Base-by-base conservation (phyloP, 2,113 vertebrate genomes). In the Entosphenus tridentatus region DNA sequence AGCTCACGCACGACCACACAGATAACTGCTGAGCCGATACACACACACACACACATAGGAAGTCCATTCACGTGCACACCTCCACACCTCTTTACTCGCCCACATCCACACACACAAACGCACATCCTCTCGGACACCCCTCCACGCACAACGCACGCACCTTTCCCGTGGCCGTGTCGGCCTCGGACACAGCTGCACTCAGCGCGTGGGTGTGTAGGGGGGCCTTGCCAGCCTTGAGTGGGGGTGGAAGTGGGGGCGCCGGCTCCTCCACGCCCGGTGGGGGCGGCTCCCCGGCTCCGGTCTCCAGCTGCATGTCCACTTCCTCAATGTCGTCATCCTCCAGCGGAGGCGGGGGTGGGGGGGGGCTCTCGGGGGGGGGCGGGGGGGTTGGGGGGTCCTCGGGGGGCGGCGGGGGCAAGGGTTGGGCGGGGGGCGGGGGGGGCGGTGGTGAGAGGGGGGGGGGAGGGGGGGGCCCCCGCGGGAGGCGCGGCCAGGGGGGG, bases 271-370 rank as follows among this genome's bases (percentile, higher is more conserved):
- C 96, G 73, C 92, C 91, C 1, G 92, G 92, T 1, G 90, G 89
- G 7, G 92, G 92, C 0, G 92, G 89, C 71, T 95, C 91, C 67
- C 84, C 18, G 18, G n/a, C 18, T 9, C 18, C 82, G 3, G 86
- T 87, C 55, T 96, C 90, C 56, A 92, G 89, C 75, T 97, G 89
- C 90, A 97, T 97, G 76, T 97, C 92, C 68, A 95, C 90, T 75
- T 97, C 91, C 67, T 95, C 96, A 75, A 96, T 89, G 1, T 81
- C 80, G 1, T 95, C 85, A 70, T 87, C 90, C 2, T 81, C 82
- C 2, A 87, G 85, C 0, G 89, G 89, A 0, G 85, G 85, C 0
- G 87, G 73, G 8, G 71, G 71, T 9, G 57, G 68, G 9, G 12
- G 57, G 10, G 67, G 68, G 39, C 0, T 76, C 0, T 75, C 76